A percentile compares a stretch with the other conserved stretches of the same genome.
Evolutionary conservation across 2,797 vertebrate species (phyloP).

Genomic region (Enteromius unitaeniatus): DNA sequence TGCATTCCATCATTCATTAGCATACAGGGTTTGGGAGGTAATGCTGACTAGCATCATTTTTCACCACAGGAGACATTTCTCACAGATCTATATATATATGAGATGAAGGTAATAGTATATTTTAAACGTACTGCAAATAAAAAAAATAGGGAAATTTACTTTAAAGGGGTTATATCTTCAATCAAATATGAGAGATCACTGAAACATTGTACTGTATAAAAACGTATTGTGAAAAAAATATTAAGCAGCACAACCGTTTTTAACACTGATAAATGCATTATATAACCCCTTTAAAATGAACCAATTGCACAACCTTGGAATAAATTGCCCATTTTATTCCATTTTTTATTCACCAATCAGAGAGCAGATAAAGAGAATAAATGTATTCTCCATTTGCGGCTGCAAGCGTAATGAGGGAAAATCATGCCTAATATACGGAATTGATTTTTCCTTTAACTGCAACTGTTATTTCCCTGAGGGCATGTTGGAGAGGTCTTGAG

Average conservation of each 20-base stretch:
- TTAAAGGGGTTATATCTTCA: slow-evolving; percentile 31
- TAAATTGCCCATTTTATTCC: background rate
- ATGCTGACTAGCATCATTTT: slow-evolving; percentile 24
- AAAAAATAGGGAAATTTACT: background rate
- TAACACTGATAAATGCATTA: background rate
- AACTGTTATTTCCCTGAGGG: slow-evolving; percentile 67
- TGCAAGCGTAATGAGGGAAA: slow-evolving; percentile 65
- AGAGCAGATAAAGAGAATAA: slow-evolving; percentile 69
- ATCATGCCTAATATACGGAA: slow-evolving; percentile 78
- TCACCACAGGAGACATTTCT: slow-evolving; percentile 15
- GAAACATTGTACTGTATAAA: background rate
- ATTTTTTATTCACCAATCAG: slow-evolving; percentile 59
- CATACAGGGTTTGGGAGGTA: slow-evolving; percentile 15
- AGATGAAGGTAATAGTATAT: background rate
- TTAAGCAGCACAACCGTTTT: background rate
- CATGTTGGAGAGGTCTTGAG: slow-evolving; percentile 63
- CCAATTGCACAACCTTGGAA: slow-evolving; percentile 1
- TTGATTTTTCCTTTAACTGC: slow-evolving; percentile 78
- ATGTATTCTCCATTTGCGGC: slow-evolving; percentile 67
- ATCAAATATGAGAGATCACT: background rate
- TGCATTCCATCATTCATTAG: slow-evolving; percentile 19
- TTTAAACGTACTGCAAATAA: background rate
- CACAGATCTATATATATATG: slow-evolving; percentile 2
- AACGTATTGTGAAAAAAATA: background rate
- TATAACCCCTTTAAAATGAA: slow-evolving; percentile 35